phyloP scores from a whole-genome alignment of 2,888 invertebrate genomes.

The Seira sanloemensis region DNA sequence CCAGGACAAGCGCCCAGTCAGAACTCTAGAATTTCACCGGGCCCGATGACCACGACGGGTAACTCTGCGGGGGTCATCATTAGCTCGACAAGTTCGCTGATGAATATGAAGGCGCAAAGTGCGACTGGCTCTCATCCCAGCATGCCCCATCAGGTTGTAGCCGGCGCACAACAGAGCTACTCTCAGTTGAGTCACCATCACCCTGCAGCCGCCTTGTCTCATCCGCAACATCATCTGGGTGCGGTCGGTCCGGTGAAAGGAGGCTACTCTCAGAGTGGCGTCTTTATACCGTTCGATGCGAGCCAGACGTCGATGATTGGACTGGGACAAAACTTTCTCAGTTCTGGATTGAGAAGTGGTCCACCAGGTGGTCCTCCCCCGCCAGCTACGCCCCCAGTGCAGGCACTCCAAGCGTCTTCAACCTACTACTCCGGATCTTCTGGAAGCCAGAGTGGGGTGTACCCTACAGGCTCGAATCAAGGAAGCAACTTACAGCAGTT shows the following conservation, averaged over 20 bases:
- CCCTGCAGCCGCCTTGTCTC: slow-evolving; percentile 42
- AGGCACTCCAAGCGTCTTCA: slow-evolving; percentile 62
- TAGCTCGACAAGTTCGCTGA: slow-evolving; percentile 57
- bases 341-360: slow-evolving; percentile 66
- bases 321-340: slow-evolving; percentile 66
- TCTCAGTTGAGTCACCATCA: slow-evolving; percentile 70
- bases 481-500: slow-evolving; percentile 62
- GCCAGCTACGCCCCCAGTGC: slow-evolving; percentile 70
- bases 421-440: slow-evolving; percentile 68
- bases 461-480: slow-evolving; percentile 55
- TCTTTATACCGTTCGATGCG: slow-evolving; percentile 69
- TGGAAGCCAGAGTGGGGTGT: slow-evolving; percentile 66
- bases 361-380: slow-evolving; percentile 69
- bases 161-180: slow-evolving; percentile 65
- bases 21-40: slow-evolving; percentile 67
- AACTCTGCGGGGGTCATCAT: slow-evolving; percentile 61
- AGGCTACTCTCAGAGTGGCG: slow-evolving; percentile 67
- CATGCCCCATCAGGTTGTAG: slow-evolving; percentile 65
- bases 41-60: slow-evolving; percentile 65
- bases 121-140: slow-evolving; percentile 58
- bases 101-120: slow-evolving; percentile 58
- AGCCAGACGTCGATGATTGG: slow-evolving; percentile 60
- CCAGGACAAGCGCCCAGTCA: slow-evolving; percentile 60
- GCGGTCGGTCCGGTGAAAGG: slow-evolving; percentile 67
- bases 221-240: slow-evolving; percentile 59